phyloP scores from a whole-genome alignment of 2,113 vertebrate species.

The Daubentonia madagascariensis region DNA sequence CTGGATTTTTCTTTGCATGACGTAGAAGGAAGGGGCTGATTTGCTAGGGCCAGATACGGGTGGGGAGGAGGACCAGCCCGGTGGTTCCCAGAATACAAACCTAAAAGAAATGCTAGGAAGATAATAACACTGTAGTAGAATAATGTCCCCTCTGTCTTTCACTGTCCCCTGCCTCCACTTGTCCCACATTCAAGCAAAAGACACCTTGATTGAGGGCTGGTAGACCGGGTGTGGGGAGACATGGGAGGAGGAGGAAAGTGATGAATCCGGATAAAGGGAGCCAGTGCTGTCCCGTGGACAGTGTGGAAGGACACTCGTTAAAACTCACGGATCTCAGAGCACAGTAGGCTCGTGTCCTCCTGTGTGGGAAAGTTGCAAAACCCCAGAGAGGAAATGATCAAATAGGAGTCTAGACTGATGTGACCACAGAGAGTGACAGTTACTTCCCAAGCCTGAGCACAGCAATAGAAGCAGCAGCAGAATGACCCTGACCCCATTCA shows the following conservation, averaged over 20 bases:
- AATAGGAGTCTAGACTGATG: background rate
- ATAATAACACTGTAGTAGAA: background rate
- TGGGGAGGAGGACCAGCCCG: too few species aligned
- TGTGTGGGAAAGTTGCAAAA: background rate
- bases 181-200: background rate
- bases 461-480: background rate
- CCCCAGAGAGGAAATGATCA: background rate
- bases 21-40: background rate
- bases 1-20: background rate
- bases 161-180: background rate
- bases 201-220: background rate
- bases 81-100: background rate
- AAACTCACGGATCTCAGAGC: background rate
- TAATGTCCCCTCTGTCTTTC: background rate
- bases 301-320: background rate
- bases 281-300: background rate
- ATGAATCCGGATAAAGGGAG: background rate
- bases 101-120: background rate
- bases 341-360: background rate
- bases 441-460: background rate
- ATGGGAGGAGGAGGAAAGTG: background rate
- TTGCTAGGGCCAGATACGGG: background rate
- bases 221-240: background rate
- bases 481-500: background rate
- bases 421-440: background rate